Evolutionary conservation across 2,113 vertebrate genomes (phyloP).

Genomic region (Zosterops borbonicus): DNA sequence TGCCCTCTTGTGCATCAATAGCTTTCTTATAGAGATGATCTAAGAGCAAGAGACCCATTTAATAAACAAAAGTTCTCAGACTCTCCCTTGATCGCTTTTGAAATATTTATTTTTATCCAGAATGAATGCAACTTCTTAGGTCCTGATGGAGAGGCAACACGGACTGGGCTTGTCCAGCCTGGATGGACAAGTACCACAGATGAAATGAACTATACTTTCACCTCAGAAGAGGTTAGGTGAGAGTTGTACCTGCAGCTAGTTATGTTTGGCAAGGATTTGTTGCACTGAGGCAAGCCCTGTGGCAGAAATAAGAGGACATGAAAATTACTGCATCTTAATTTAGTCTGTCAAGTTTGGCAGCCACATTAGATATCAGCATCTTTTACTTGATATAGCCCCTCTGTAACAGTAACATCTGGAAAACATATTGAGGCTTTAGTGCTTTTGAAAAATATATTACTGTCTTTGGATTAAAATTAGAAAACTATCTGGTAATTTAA

Average conservation of each 20-base stretch:
- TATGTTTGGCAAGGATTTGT: background rate
- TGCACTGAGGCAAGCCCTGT: background rate
- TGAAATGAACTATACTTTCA: background rate
- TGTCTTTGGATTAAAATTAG: background rate
- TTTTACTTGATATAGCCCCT: background rate
- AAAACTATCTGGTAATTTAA: background rate
- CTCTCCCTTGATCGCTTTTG: background rate
- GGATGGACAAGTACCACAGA: background rate
- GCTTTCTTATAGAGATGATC: background rate
- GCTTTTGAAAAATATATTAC: background rate
- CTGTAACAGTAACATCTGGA: background rate
- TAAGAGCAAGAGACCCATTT: background rate
- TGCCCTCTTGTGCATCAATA: constrained; percentile 73
- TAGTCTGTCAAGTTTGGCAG: background rate
- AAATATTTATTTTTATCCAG: background rate
- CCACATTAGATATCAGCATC: background rate
- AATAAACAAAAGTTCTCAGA: background rate
- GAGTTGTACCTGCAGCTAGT: background rate
- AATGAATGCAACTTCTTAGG: background rate
- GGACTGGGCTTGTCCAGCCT: background rate
- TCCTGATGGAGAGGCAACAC: fast-evolving
- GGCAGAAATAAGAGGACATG: background rate
- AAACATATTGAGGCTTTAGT: background rate
- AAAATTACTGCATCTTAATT: background rate
- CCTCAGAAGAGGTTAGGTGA: background rate